These are phyloP conservation scores for Epinephelus coioides DNA, from an alignment of 2,797 vertebrate genomes.

Conservation along the genomic window DNA sequence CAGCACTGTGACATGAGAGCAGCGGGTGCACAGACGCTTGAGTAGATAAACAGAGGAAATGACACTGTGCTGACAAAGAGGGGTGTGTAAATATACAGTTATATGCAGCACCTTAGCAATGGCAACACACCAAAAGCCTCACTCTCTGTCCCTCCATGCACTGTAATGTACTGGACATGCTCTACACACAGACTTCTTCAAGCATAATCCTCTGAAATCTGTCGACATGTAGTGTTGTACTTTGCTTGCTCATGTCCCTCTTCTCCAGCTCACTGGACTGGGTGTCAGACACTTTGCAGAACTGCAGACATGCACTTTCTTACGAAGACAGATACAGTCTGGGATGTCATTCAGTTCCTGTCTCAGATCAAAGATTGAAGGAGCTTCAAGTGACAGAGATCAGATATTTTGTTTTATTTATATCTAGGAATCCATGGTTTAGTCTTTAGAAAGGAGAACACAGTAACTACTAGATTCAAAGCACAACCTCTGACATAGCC, in stretches of 20 bases:
- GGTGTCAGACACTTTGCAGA: background rate
- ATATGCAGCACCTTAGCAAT: background rate
- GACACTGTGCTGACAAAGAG: constrained; percentile 24
- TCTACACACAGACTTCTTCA: constrained; percentile 8
- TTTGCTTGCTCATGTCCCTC: background rate
- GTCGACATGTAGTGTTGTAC: background rate
- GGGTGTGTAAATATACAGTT: constrained; percentile 15
- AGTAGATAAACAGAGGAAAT: constrained; percentile 51
- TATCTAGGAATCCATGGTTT: background rate
- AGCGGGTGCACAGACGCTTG: constrained; percentile 25
- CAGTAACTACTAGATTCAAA: background rate
- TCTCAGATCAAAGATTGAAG: background rate
- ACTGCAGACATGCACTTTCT: background rate
- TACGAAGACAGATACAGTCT: background rate
- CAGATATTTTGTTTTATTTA: background rate
- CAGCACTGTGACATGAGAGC: constrained; percentile 37
- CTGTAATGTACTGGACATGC: background rate
- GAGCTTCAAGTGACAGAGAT: background rate
- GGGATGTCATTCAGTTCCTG: background rate
- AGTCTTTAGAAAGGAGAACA: background rate
- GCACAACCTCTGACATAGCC: background rate
- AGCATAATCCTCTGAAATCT: constrained; percentile 3
- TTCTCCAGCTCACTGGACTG: background rate
- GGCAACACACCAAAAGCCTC: background rate
- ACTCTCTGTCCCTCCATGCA: background rate